Evolutionary conservation across 2,888 invertebrate species (phyloP), one percentile per base, ranked within the genome.

Genomic region (Scaptomyza caliginosa): DNA sequence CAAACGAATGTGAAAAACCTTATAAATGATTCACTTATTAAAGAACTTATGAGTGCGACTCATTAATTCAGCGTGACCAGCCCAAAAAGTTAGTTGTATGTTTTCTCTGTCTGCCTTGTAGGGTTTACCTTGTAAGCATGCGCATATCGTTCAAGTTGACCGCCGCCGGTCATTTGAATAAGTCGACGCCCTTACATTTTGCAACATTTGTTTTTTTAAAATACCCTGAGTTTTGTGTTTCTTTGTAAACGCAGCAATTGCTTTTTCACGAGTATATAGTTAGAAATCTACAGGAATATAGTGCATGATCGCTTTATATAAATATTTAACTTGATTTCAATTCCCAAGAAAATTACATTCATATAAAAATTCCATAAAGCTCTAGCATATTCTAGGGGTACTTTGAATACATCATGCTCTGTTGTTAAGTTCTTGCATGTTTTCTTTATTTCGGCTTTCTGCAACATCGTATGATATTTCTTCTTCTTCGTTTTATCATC

Each of bases 401-500:
- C 17, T 24, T 3, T 1, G 5, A n/a, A 38, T 11, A 30, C 7
- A 45, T n/a, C 56, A 64, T 34, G 16, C 50, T 19, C 34, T 3
- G 6, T 3, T 17, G 17, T 11, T 16, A 10, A 26, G 16, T 38
- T 71, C 36, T 71, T 49, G 32, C 23, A 30, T 65, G 57, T 76
- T 28, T 60, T 57, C 72, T 58, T 64, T 65, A 60, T 56, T 55
- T 38, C 46, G 45, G 45, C 52, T 77, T 78, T 86, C 68, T 76
- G 68, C 88, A 85, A 65, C 65, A 81, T 88, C 84, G 80, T 83
- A 85, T 67, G 88, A 78, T 87, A 62, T 83, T 68, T 81, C 48
- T 67, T 81, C 48, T 67, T 82, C 10, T 32, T 21, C 46, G 10
- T 34, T 11, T 46, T 30, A 45, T 45, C 28, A 13, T 21, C 10